phyloP scores from a whole-genome alignment of 2,113 vertebrate genomes.

The Malurus cyaneus region DNA sequence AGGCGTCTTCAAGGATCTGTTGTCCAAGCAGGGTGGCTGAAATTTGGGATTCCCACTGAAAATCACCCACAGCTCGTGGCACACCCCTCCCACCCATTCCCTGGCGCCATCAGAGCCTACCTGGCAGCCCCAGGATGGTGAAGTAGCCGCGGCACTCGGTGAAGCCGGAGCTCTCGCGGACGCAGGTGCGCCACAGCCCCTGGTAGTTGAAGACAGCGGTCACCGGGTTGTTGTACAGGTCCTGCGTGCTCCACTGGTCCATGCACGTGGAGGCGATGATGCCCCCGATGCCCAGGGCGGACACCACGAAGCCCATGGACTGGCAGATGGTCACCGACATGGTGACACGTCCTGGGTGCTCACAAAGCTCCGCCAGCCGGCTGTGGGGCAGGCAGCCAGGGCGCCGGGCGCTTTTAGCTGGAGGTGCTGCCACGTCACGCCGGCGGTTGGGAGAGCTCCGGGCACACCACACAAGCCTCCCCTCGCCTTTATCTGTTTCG shows the following conservation, averaged over 20 bases:
- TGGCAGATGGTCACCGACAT: slow-evolving; percentile 88
- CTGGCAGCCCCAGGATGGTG: slow-evolving; percentile 90
- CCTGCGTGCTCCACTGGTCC: slow-evolving; percentile 91
- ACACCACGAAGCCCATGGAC: slow-evolving; percentile 83
- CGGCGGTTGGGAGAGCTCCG: not conserved
- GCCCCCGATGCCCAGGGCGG: slow-evolving; percentile 78
- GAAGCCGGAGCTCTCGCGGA: slow-evolving; percentile 85
- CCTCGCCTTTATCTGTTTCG: slow-evolving; percentile 69
- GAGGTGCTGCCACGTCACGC: slow-evolving; percentile 63
- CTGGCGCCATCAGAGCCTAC: slow-evolving; percentile 51
- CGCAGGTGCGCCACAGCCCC: slow-evolving; percentile 88
- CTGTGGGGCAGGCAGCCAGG: slow-evolving; percentile 35
- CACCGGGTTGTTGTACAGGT: slow-evolving; percentile 83
- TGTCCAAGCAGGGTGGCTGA: not conserved
- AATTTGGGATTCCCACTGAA: fast-evolving
- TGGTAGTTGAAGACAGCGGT: slow-evolving; percentile 85
- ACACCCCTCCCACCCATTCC: fast-evolving
- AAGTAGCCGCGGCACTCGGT: slow-evolving; percentile 88
- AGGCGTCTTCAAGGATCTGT: not conserved
- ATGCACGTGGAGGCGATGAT: slow-evolving; percentile 82
- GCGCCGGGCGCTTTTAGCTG: slow-evolving; percentile 61
- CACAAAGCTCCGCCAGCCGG: not conserved
- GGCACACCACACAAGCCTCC: slow-evolving; percentile 9
- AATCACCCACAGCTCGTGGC: fast-evolving
- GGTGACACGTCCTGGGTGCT: not conserved